Conservation (phyloP, 2,113 vertebrate genomes). For the Forbesichthys agassizii region DNA sequence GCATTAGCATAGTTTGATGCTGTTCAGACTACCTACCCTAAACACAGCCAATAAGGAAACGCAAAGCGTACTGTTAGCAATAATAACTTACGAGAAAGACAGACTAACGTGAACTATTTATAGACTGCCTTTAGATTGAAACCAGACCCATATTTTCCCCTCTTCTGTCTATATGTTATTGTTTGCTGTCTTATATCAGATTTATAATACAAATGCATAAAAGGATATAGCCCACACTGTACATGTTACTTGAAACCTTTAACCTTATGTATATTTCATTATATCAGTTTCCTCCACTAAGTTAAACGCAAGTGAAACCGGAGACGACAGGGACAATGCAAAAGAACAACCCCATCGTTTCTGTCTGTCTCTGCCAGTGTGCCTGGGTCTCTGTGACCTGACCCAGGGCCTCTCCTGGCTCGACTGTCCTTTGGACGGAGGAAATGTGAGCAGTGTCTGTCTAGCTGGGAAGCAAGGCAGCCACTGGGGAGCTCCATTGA, state of each 20-base stretch:
- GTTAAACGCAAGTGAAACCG: slow-evolving; percentile 10
- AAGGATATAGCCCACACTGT: no score
- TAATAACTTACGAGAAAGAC: slow-evolving; percentile 48
- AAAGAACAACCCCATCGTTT: slow-evolving; percentile 43
- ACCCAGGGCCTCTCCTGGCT: slow-evolving; percentile 54
- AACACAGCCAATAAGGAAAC: slow-evolving; percentile 31
- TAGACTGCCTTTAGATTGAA: no score
- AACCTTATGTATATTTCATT: background rate
- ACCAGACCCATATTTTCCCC: no score
- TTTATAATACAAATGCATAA: no score
- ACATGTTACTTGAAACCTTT: background rate
- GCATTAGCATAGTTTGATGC: no score
- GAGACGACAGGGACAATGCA: slow-evolving; percentile 21
- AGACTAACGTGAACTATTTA: slow-evolving; percentile 7
- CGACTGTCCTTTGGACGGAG: slow-evolving; percentile 56
- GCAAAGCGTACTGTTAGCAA: slow-evolving; percentile 54
- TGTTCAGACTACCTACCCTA: background rate
- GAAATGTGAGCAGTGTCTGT: slow-evolving; percentile 60
- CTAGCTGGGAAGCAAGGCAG: slow-evolving; percentile 49
- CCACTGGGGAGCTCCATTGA: slow-evolving; percentile 73
- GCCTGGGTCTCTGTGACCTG: slow-evolving; percentile 43
- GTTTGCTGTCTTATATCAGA: no score
- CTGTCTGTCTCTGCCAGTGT: slow-evolving; percentile 42
- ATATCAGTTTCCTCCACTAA: slow-evolving; percentile 31
- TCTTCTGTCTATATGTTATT: no score